Percentiles rank a stretch among this genome's conserved stretches.
phyloP scores from a whole-genome alignment of 2,888 invertebrate genomes.

The Lithophane semibrunnea region DNA sequence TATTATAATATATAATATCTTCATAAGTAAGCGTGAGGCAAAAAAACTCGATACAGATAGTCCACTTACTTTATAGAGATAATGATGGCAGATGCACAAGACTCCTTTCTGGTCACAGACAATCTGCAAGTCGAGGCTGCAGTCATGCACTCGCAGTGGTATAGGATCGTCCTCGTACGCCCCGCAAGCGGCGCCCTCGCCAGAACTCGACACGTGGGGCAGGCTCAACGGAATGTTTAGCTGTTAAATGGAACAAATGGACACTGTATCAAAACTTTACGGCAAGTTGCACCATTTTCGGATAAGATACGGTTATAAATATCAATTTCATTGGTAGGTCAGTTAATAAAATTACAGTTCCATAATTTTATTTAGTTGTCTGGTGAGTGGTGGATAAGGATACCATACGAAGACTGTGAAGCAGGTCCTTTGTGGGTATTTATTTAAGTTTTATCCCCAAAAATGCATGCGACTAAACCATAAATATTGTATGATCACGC shows the following conservation, averaged over 20 bases:
- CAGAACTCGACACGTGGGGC: constrained; percentile 91
- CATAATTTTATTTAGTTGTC: neutral
- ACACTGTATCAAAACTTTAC: neutral
- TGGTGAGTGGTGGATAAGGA: neutral
- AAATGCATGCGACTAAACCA: neutral
- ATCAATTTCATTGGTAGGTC: neutral
- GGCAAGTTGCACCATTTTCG: neutral
- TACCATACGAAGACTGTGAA: neutral
- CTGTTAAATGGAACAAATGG: constrained; percentile 82
- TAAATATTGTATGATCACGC: neutral
- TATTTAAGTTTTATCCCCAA: neutral
- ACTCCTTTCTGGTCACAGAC: constrained; percentile 94
- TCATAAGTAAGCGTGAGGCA: neutral
- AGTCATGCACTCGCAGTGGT: constrained; percentile 95
- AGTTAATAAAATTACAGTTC: neutral
- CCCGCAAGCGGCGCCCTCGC: constrained; percentile 90
- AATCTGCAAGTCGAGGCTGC: constrained; percentile 94
- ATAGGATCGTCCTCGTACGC: constrained; percentile 95
- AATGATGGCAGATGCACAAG: constrained; percentile 94
- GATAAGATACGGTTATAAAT: neutral
- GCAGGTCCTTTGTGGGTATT: neutral
- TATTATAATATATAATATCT: neutral
- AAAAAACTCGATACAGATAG: neutral
- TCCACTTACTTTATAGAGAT: constrained; percentile 93
- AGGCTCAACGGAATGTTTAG: constrained; percentile 96